Evolutionary conservation across 2,888 invertebrate species (phyloP).

Genomic region (Nomada lathburiana): DNA sequence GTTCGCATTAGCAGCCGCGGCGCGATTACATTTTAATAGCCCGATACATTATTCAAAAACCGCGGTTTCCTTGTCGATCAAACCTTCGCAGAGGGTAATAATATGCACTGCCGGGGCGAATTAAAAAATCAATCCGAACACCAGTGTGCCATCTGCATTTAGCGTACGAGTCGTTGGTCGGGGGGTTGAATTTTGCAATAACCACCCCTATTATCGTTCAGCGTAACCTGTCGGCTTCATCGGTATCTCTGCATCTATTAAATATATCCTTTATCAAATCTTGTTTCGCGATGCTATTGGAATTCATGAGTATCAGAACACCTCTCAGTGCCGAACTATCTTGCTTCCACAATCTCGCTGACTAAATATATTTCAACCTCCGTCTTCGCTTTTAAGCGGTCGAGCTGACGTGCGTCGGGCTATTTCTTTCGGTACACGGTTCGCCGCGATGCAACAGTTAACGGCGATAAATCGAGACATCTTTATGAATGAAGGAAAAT

Average conservation of each 20-base stretch:
- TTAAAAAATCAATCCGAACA: constrained; percentile 52
- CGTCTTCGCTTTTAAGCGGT: background rate
- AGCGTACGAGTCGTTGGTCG: constrained; percentile 24
- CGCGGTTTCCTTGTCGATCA: constrained; percentile 64
- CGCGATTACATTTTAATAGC: constrained; percentile 66
- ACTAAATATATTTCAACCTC: constrained; percentile 4
- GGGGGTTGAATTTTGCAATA: constrained; percentile 42
- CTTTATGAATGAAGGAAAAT: background rate
- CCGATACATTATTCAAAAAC: constrained; percentile 69
- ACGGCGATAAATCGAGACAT: background rate
- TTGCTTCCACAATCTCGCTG: background rate
- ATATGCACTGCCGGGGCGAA: constrained; percentile 56
- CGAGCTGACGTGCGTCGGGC: background rate
- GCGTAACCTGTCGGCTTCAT: constrained; percentile 21
- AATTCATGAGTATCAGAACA: constrained; percentile 16
- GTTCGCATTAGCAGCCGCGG: constrained; percentile 27
- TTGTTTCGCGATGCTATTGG: background rate
- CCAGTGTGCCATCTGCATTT: constrained; percentile 44
- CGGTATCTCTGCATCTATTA: constrained; percentile 21
- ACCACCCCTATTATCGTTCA: constrained; percentile 33
- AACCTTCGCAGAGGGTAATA: constrained; percentile 45
- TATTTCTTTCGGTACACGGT: background rate
- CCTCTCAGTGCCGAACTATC: background rate
- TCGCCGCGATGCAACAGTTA: background rate
- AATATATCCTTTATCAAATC: constrained; percentile 37